A percentile compares a stretch with the other conserved stretches of the same genome.
phyloP scores from a whole-genome alignment of 2,113 vertebrate species.

The Perccottus glenii region DNA sequence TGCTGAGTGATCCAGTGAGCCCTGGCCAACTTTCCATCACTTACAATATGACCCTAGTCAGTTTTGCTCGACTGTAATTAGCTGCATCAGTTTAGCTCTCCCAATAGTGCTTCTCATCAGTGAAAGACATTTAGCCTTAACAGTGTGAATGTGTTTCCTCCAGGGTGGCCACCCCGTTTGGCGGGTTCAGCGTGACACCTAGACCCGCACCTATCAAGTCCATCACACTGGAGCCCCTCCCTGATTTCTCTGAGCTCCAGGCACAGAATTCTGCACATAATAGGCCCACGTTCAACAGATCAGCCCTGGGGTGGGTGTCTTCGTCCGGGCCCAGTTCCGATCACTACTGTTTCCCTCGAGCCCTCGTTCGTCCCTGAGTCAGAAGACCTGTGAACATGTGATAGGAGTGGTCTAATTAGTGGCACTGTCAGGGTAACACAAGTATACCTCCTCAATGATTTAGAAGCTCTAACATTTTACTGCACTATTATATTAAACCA shows the following conservation, averaged over 20 bases:
- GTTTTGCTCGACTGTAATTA: too few relatives aligned
- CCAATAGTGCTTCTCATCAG: too few relatives aligned
- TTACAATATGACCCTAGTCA: too few relatives aligned
- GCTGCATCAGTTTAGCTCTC: too few relatives aligned
- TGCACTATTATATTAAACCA: constrained; percentile 8
- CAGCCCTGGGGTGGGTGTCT: constrained; percentile 88
- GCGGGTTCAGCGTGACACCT: constrained; percentile 89
- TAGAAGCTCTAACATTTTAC: constrained; percentile 10
- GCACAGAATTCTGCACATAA: constrained; percentile 67
- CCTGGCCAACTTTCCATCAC: too few relatives aligned
- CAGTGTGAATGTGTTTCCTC: constrained; percentile 19
- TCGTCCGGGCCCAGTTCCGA: constrained; percentile 22
- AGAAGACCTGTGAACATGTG: constrained; percentile 88
- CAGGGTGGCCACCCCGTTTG: constrained; percentile 96
- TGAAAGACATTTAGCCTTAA: too few relatives aligned
- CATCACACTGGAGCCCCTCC: constrained; percentile 80
- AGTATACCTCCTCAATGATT: constrained; percentile 10
- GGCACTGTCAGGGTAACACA: constrained; percentile 21
- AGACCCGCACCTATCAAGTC: constrained; percentile 82
- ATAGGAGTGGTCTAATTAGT: constrained; percentile 33
- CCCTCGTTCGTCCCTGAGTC: constrained; percentile 85
- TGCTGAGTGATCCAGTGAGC: too few relatives aligned
- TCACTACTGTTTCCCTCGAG: constrained; percentile 75
- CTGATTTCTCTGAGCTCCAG: constrained; percentile 79
- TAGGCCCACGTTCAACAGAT: constrained; percentile 93